phyloP scores from a whole-genome alignment of 2,888 invertebrate genomes.

The Idaea dimidiata region DNA sequence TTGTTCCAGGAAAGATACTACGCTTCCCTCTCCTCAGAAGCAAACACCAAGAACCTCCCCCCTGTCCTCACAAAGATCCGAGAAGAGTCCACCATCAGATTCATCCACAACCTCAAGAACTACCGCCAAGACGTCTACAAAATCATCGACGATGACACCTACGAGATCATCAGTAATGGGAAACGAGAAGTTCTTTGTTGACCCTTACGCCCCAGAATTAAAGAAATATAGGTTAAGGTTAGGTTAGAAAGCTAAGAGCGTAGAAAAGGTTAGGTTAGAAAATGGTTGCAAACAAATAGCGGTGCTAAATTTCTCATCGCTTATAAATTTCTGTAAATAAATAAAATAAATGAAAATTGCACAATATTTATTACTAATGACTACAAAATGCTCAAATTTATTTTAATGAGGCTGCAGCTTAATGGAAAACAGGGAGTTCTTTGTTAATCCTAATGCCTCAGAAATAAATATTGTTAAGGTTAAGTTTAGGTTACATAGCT shows the following conservation, averaged over 20 bases:
- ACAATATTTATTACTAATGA: too few species aligned
- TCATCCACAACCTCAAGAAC: conserved; percentile 83
- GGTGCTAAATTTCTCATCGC: too few species aligned
- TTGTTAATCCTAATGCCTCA: too few species aligned
- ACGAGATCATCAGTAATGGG: conserved; percentile 71
- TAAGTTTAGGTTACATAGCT: too few species aligned
- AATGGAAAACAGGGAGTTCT: too few species aligned
- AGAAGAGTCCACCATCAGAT: conserved; percentile 82
- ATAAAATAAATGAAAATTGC: too few species aligned
- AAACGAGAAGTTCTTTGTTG: conserved; percentile 69
- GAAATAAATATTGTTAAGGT: too few species aligned
- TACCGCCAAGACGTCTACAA: conserved; percentile 85
- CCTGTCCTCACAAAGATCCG: conserved; percentile 85
- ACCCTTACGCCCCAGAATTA: conserved; percentile 33
- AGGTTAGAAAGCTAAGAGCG: conserved; percentile 12
- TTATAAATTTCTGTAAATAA: too few species aligned
- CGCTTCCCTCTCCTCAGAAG: conserved; percentile 83
- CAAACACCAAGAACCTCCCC: conserved; percentile 82
- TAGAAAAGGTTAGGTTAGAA: too few species aligned
- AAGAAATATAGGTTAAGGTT: conserved; percentile 22
- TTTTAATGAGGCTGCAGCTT: too few species aligned
- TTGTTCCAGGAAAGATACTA: conserved; percentile 84
- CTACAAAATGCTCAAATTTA: too few species aligned
- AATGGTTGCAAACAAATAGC: too few species aligned
- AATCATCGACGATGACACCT: conserved; percentile 84